Evolutionary conservation across 1,140 invertebrate genomes (phyloP).

Genomic region (Bombus waltoni): DNA sequence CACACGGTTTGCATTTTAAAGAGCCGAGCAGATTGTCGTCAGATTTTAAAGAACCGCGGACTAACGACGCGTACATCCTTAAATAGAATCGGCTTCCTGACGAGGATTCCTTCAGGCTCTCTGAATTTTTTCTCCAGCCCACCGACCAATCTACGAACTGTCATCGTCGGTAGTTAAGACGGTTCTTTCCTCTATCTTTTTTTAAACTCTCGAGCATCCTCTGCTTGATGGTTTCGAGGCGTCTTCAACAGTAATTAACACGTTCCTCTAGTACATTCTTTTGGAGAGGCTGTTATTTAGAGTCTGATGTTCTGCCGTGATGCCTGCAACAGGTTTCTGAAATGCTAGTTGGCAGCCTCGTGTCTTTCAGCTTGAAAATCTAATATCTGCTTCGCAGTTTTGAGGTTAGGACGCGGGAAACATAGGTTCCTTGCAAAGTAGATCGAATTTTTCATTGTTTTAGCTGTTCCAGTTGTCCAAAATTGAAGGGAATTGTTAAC

Average conservation of each 20-base stretch:
- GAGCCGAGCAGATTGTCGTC: slow-evolving; percentile 55
- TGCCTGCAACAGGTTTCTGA: neutral
- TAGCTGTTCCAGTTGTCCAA: neutral
- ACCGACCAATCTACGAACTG: neutral
- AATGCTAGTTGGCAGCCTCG: neutral
- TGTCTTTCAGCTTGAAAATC: neutral
- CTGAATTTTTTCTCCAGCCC: neutral
- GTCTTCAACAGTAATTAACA: neutral
- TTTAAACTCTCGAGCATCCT: neutral
- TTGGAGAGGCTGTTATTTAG: neutral
- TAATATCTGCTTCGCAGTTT: too few relatives aligned
- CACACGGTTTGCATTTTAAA: slow-evolving; percentile 76
- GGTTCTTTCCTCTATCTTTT: too few relatives aligned
- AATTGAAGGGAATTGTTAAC: neutral
- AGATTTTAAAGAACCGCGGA: slow-evolving; percentile 54
- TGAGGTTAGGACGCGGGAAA: neutral
- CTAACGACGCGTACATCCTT: slow-evolving; percentile 69
- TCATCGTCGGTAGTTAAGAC: neutral
- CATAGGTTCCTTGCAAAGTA: too few relatives aligned
- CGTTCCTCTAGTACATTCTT: neutral
- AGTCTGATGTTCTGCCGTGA: neutral
- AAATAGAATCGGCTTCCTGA: slow-evolving; percentile 52
- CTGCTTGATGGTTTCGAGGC: neutral
- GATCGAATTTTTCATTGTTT: neutral
- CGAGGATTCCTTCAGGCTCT: neutral